Evolutionary conservation across 1,140 invertebrate species (phyloP).

Genomic region (Phthorimaea operculella): DNA sequence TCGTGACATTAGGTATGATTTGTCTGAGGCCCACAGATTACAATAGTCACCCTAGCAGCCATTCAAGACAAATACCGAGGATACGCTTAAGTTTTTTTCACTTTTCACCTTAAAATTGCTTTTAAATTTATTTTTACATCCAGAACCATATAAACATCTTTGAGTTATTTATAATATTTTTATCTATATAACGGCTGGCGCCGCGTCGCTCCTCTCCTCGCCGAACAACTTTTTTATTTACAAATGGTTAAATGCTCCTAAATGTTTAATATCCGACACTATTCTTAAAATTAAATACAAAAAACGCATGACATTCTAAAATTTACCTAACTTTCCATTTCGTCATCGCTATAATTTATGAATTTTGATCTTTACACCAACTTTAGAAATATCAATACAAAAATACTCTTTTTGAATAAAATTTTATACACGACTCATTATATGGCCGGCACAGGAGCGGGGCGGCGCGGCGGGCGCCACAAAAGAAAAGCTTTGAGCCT

Average conservation of each 20-base stretch:
- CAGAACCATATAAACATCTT: conserved; percentile 70
- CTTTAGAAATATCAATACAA: conserved; percentile 71
- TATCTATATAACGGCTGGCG: conserved; percentile 60
- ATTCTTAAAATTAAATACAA: conserved; percentile 70
- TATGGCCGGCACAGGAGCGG: conserved; percentile 36
- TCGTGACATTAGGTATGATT: conserved; percentile 51
- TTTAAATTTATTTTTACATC: conserved; percentile 67
- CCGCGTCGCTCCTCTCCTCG: conserved; percentile 39
- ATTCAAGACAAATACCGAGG: conserved; percentile 63
- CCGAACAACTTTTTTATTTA: conserved; percentile 64
- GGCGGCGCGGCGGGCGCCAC: conserved; percentile 38
- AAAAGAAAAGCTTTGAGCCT: conserved; percentile 67
- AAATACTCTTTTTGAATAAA: conserved; percentile 70
- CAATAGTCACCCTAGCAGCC: conserved; percentile 61
- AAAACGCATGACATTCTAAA: conserved; percentile 67
- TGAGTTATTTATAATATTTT: conserved; percentile 68
- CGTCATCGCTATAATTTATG: conserved; percentile 66
- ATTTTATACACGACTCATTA: conserved; percentile 67
- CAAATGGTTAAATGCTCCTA: conserved; percentile 68
- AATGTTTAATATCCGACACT: conserved; percentile 67
- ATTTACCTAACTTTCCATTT: conserved; percentile 65
- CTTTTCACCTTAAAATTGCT: conserved; percentile 58
- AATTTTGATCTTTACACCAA: conserved; percentile 69
- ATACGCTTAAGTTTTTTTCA: conserved; percentile 56
- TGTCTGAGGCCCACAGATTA: conserved; percentile 64